Conservation (phyloP, 2,797 vertebrate genomes). For the Typhlichthys eigenmanni region DNA sequence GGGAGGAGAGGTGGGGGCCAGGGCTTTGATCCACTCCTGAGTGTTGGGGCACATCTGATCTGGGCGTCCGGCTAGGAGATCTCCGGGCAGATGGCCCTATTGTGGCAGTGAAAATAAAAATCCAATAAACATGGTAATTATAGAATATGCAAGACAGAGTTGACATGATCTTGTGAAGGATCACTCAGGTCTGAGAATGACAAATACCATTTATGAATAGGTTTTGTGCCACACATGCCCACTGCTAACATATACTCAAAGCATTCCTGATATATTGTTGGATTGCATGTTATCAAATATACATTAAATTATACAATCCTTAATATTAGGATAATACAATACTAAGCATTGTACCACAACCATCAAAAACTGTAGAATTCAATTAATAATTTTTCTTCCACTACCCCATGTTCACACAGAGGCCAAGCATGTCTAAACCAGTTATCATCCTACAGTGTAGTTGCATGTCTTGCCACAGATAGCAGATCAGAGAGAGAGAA, state of each 20-base stretch:
- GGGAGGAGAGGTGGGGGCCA: conserved; percentile 20
- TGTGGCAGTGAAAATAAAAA: conserved; percentile 82
- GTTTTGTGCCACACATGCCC: conserved; percentile 38
- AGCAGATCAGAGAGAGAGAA: conserved; percentile 63
- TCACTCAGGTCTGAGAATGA: conserved; percentile 65
- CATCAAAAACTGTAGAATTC: not conserved
- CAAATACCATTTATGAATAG: conserved; percentile 64
- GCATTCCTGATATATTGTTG: not conserved
- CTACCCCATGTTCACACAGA: conserved; percentile 7
- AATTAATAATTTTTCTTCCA: not conserved
- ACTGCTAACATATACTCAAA: conserved; percentile 34
- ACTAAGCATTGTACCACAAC: too few species aligned
- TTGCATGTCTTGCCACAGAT: conserved; percentile 73
- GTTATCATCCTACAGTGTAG: conserved; percentile 57
- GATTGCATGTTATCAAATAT: too few species aligned
- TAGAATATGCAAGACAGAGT: conserved; percentile 73
- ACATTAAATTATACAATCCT: too few species aligned
- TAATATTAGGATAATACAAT: too few species aligned
- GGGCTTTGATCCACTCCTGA: conserved; percentile 65
- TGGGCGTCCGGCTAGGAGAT: conserved; percentile 63
- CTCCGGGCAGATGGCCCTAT: conserved; percentile 81
- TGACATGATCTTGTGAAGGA: conserved; percentile 60
- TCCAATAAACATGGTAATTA: conserved; percentile 88
- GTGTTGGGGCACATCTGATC: conserved; percentile 72
- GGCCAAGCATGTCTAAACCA: conserved; percentile 11